A percentile compares a stretch with the other conserved stretches of the same genome.
Conservation (phyloP, 2,113 vertebrate genomes). For the Sinocyclocheilus anophthalmus region DNA sequence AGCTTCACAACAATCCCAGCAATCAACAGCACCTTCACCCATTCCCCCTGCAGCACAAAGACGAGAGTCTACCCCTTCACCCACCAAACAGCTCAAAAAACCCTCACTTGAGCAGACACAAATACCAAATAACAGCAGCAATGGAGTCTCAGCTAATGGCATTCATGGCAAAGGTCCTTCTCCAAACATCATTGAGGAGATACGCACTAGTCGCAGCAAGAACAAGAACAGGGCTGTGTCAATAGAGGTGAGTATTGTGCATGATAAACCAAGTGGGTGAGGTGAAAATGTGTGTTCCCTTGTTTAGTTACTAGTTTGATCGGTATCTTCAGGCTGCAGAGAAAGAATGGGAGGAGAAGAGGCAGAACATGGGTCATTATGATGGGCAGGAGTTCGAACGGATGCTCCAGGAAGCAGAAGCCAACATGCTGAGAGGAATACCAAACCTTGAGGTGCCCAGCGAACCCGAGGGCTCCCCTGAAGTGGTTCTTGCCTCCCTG, state of each 20-base stretch:
- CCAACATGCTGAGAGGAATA: constrained; percentile 94
- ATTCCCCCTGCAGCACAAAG: constrained; percentile 61
- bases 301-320: neutral
- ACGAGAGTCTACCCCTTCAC: constrained; percentile 51
- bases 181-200: constrained; percentile 88
- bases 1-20: constrained; percentile 85
- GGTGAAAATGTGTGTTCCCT: neutral
- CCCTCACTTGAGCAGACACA: constrained; percentile 50
- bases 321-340: constrained; percentile 83
- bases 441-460: constrained; percentile 83
- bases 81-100: constrained; percentile 57
- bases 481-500: constrained; percentile 56
- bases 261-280: neutral
- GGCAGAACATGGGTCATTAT: constrained; percentile 91
- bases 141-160: constrained; percentile 58
- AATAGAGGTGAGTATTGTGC: constrained; percentile 81
- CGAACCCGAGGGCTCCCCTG: constrained; percentile 63
- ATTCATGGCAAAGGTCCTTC: constrained; percentile 68
- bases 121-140: constrained; percentile 62
- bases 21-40: constrained; percentile 76
- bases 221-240: constrained; percentile 82
- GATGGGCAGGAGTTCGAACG: constrained; percentile 93
- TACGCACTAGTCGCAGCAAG: constrained; percentile 82
- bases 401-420: constrained; percentile 91
- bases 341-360: constrained; percentile 92